Evolutionary conservation across 64 coral and sea anemone species (phyloP), one percentile per base, ranked within the genome.

Genomic region (Platygyra sinensis): DNA sequence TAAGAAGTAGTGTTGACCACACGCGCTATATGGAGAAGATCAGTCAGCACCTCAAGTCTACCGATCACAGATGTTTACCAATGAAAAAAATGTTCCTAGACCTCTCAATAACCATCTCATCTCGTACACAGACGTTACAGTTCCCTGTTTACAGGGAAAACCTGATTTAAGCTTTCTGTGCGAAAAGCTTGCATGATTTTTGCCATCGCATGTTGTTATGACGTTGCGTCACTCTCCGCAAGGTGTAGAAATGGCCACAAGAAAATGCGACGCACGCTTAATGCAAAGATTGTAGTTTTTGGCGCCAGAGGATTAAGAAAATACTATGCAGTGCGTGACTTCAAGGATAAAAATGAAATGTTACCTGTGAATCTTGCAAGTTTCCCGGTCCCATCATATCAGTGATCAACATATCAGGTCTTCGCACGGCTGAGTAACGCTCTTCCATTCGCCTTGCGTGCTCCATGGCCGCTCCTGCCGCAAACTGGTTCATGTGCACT

Each of bases 401-500:
- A 64, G 27, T 89, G 74, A 84, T 57, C 54, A 94, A 83, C 78
- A 96, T 52, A 88, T 96, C 95, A 39, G 93, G 95, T 77, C 95
- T 90, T 59, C 88, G 78, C 49, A 81, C 86, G 60, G 89, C 87
- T 55, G 72, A 87, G 80, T 87, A 96, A 50, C 89, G 81, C 69
- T 96, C 94, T 55, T 96, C 95, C 60, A 91, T 96, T 72, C 85
- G 74, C 51, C 91, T 74, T 74, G 82, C 95, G 87, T 96, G 95
- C 29, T 96, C 95, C 61, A 96, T 62, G 5, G 87, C 42, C 33
- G 94, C 84, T n/a, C 81, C 81, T 82, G 92, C 87, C 82, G 92
- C 87, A 74, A 90, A 96, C 77, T 96, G 95, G 88, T 96, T 96
- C 15, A 96, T 96, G 62, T 92, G 91, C 5, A 89, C 91, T 59